Evolutionary conservation across 2,113 vertebrate species (phyloP), one percentile per base, ranked within the genome.

Genomic region (Herpetotheres cachinnans): DNA sequence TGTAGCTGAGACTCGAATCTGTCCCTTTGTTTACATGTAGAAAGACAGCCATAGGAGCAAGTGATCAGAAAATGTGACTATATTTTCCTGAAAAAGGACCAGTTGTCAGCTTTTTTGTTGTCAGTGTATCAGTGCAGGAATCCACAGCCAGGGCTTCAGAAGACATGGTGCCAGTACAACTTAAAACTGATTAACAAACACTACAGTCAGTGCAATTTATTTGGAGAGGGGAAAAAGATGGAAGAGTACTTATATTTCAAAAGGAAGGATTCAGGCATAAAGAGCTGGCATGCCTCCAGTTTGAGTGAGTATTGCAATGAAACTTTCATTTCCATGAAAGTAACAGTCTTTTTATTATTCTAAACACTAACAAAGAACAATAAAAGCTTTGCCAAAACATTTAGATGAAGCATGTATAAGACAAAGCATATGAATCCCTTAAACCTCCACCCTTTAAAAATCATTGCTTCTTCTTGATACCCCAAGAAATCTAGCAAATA

Each of bases 141-240:
- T 47, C 44, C 89, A 73, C 74, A 98, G 97, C 85, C 93, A 97
- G 62, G 62, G 11, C 84, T 96, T 93, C 56, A 79, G 22, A 95
- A 82, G 91, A 89, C 65, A 38, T 4, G 1, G 34, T 73, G 86
- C 92, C 84, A 93, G 52, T 44, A 73, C 74, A 81, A 59, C 61
- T 94, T 91, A 76, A 92, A 95, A 93, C 30, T 67, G 82, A 97
- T 95, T 93, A 97, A 95, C 82, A 93, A 96, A 90, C 84, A 89
- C 58, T 90, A 67, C 15, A 95, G 88, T 83, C 85, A 93, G 61
- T 78, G 46, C 13, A 89, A 96, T 72, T 89, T 83, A 84, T 91
- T 91, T 91, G 38, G 85, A 77, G 47, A 82, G 42, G 61, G 22
- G 34, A 34, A 69, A 97, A 85, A 55, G 76, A 58, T 36, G 22